Evolutionary conservation across 2,888 invertebrate genomes (phyloP).

Genomic region (Epirrhoe tristata): DNA sequence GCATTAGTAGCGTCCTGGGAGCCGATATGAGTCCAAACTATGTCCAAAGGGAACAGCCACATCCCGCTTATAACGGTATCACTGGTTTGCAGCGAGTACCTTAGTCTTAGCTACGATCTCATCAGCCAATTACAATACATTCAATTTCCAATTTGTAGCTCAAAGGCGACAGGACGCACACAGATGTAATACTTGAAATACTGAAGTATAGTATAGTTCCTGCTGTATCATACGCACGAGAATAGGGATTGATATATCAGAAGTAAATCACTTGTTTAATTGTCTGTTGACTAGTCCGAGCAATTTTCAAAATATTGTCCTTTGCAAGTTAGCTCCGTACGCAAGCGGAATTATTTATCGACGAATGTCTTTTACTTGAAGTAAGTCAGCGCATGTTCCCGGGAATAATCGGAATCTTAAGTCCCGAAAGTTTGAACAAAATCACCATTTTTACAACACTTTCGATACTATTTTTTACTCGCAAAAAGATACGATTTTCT

Average conservation of each 20-base stretch:
- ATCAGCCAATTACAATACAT: too few relatives aligned
- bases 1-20: not conserved
- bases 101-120: too few relatives aligned
- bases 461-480: not conserved
- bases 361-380: not conserved
- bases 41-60: not conserved
- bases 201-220: slow-evolving; percentile 11
- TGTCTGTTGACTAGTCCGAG: slow-evolving; percentile 26
- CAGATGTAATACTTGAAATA: slow-evolving; percentile 17
- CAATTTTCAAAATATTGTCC: slow-evolving; percentile 13
- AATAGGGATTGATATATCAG: not conserved
- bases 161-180: not conserved
- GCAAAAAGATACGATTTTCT: too few relatives aligned
- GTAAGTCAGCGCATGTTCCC: not conserved
- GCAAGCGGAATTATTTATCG: slow-evolving; percentile 14
- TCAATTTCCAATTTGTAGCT: not conserved
- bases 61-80: not conserved
- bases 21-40: not conserved
- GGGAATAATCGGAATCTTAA: not conserved
- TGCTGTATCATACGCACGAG: not conserved
- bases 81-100: too few relatives aligned
- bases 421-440: not conserved
- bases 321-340: slow-evolving; percentile 5
- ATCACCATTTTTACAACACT: not conserved
- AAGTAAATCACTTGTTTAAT: slow-evolving; percentile 20